A percentile compares a stretch with the other conserved stretches of the same genome.
These are phyloP conservation scores for Micoletzkya japonica DNA, from an alignment of 2,888 invertebrate species.

Conservation along the genomic window DNA sequence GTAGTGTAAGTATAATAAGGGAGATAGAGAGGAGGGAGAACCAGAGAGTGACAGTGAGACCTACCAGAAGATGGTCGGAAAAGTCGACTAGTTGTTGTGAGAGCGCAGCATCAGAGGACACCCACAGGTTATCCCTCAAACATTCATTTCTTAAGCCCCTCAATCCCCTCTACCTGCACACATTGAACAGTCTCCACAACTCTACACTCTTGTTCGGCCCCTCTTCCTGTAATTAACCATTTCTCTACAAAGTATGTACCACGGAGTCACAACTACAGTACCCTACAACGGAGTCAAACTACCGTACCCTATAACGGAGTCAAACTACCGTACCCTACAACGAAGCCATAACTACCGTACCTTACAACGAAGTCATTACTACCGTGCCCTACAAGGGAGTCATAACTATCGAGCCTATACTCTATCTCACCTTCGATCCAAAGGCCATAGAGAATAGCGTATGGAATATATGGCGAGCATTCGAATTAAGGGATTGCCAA, in stretches of 20 bases:
- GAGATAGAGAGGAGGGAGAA: no score
- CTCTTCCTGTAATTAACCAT: neutral
- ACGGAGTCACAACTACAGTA: no score
- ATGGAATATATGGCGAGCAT: conserved; percentile 71
- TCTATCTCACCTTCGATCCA: conserved; percentile 19
- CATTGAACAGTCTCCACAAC: conserved; percentile 80
- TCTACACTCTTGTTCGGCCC: conserved; percentile 74
- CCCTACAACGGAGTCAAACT: no score
- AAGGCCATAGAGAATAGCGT: conserved; percentile 41
- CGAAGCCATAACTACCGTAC: neutral
- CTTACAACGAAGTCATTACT: neutral
- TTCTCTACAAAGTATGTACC: no score
- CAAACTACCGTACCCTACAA: no score
- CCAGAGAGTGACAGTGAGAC: no score
- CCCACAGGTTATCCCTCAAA: conserved; percentile 80
- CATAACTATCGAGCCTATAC: neutral
- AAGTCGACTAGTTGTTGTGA: conserved; percentile 86
- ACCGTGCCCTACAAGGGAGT: neutral
- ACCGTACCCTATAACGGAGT: no score
- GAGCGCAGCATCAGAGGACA: conserved; percentile 87
- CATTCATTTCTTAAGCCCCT: no score
- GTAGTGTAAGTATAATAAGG: no score
- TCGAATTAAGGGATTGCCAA: conserved; percentile 84
- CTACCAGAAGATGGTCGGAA: conserved; percentile 87
- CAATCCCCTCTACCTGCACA: conserved; percentile 72